Evolutionary conservation across 2,888 invertebrate species (phyloP).

Genomic region (Himalopsyche tibetana): DNA sequence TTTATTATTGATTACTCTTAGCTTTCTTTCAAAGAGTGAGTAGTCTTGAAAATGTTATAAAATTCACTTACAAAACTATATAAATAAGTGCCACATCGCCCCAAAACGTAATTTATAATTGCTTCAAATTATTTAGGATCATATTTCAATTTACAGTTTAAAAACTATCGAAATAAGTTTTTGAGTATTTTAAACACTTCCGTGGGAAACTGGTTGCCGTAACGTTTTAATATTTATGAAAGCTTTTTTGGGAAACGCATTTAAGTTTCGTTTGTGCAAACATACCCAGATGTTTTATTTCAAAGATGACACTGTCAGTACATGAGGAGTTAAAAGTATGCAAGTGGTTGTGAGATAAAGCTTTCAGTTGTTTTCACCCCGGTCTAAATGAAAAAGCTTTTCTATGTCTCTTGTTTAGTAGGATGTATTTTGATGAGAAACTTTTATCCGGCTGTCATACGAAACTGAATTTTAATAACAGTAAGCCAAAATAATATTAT

Average conservation of each 20-base stretch:
- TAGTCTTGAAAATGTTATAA: no score
- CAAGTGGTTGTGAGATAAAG: slow-evolving; percentile 33
- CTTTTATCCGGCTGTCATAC: slow-evolving; percentile 24
- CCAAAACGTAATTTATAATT: no score
- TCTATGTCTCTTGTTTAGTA: slow-evolving; percentile 23
- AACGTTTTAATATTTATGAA: neutral
- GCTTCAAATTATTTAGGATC: no score
- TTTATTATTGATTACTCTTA: no score
- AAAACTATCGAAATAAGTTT: no score
- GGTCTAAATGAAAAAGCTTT: slow-evolving; percentile 38
- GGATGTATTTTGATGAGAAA: slow-evolving; percentile 23
- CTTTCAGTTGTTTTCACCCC: slow-evolving; percentile 29
- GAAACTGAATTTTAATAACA: slow-evolving; percentile 8
- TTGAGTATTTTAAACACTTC: neutral
- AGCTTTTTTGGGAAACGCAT: neutral
- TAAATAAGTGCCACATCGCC: no score
- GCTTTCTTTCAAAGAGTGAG: no score
- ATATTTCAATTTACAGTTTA: no score
- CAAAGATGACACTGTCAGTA: neutral
- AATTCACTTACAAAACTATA: no score
- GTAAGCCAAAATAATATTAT: neutral
- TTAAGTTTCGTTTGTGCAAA: neutral
- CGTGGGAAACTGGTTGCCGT: neutral
- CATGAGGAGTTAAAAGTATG: slow-evolving; percentile 4
- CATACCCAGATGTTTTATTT: neutral